Percentiles rank a stretch among this genome's conserved stretches.
These are phyloP conservation scores for Lophotis ruficrista DNA, from an alignment of 2,113 vertebrate species.

Conservation along the genomic window DNA sequence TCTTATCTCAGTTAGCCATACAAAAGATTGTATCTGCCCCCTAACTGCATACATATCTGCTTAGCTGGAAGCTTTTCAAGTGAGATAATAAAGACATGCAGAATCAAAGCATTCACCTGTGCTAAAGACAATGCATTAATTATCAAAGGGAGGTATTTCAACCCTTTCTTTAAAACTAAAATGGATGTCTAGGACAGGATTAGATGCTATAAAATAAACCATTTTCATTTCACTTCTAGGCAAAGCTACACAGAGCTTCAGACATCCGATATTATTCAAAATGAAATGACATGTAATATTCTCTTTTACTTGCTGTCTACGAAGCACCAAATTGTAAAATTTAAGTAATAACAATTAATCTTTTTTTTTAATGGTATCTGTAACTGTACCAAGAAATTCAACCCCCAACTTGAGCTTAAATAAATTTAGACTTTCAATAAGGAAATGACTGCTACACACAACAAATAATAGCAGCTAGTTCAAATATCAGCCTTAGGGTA, in stretches of 20 bases:
- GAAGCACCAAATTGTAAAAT: not conserved
- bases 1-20: not conserved
- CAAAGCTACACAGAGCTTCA: not conserved
- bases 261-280: not conserved
- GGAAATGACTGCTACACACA: not conserved
- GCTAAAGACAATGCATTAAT: not conserved
- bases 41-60: not conserved
- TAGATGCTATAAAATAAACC: not conserved
- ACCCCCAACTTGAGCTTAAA: not conserved
- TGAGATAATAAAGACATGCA: not conserved
- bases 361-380: not conserved
- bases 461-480: slow-evolving; percentile 10
- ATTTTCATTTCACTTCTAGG: not conserved
- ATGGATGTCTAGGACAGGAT: not conserved
- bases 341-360: not conserved
- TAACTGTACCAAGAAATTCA: not conserved
- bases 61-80: not conserved
- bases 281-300: not conserved
- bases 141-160: not conserved
- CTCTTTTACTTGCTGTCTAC: not conserved
- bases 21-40: not conserved
- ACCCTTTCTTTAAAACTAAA: not conserved
- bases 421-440: not conserved
- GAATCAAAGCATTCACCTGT: not conserved
- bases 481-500: not conserved